These are phyloP conservation scores for Sebastes hubbsi DNA, from an alignment of 2,797 vertebrate species.

Conservation along the genomic window DNA sequence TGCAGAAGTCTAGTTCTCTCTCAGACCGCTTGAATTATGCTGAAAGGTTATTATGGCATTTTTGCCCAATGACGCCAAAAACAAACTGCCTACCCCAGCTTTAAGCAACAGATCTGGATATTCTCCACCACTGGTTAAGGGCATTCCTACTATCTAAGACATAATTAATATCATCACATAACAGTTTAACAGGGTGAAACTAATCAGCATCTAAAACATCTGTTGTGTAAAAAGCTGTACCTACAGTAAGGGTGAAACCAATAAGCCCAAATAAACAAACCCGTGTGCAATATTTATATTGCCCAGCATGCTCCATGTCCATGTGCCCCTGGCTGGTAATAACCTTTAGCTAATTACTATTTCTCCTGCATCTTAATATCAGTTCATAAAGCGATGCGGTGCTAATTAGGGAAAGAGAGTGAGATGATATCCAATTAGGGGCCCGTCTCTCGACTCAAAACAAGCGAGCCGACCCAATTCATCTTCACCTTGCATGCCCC, in stretches of 20 bases:
- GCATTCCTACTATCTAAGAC: background rate
- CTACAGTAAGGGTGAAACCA: constrained; percentile 32
- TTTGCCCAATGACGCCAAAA: background rate
- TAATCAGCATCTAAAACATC: constrained; percentile 37
- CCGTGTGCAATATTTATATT: constrained; percentile 54
- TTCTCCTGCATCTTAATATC: constrained; percentile 76
- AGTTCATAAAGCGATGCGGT: constrained; percentile 70
- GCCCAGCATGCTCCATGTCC: constrained; percentile 65
- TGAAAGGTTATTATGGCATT: background rate
- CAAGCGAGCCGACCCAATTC: constrained; percentile 58
- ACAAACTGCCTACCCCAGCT: background rate
- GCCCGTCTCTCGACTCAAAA: constrained; percentile 64
- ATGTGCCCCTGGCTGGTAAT: constrained; percentile 71
- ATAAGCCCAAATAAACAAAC: constrained; percentile 67
- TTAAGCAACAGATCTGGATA: background rate
- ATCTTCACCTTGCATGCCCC: constrained; percentile 67
- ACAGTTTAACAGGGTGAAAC: background rate
- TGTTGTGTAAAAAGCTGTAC: constrained; percentile 44
- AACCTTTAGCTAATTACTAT: constrained; percentile 78
- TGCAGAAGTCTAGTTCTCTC: too few relatives aligned
- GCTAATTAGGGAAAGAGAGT: constrained; percentile 74
- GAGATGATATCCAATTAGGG: constrained; percentile 78
- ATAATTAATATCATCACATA: background rate
- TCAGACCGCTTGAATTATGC: background rate
- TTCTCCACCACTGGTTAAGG: background rate